Percentiles rank a stretch among this genome's conserved stretches.
These are phyloP conservation scores for Pygoscelis adeliae DNA, from an alignment of 2,113 vertebrate genomes.

Conservation along the genomic window DNA sequence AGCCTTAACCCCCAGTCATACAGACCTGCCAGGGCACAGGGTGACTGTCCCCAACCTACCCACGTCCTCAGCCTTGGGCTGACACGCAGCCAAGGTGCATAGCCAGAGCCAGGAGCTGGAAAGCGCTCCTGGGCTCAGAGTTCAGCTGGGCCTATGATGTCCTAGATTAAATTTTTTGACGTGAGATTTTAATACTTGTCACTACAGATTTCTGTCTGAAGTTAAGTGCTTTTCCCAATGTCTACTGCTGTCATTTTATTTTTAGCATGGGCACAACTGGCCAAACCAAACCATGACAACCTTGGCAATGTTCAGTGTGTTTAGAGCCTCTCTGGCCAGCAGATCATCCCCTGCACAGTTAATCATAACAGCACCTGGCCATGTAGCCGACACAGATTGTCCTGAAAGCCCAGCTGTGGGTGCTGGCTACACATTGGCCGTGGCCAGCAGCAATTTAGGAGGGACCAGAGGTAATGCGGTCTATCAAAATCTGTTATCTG, in stretches of 20 bases:
- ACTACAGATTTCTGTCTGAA: constrained; percentile 19
- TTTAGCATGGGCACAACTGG: not conserved
- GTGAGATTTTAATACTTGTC: constrained; percentile 31
- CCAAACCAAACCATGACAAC: not conserved
- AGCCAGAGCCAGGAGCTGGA: not conserved
- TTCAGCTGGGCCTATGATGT: not conserved
- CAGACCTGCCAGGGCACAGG: not conserved
- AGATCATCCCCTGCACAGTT: not conserved
- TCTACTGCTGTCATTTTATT: not conserved
- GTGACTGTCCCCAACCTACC: not conserved
- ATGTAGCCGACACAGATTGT: not conserved
- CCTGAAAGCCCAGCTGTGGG: not conserved
- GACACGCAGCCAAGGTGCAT: not conserved
- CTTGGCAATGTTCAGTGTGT: not conserved
- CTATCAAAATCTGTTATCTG: not conserved
- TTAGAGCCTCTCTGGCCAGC: not conserved
- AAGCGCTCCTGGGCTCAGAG: not conserved
- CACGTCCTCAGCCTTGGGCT: not conserved
- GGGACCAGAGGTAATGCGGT: not conserved
- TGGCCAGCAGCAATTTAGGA: not conserved
- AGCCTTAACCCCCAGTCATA: not conserved
- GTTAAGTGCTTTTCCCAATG: not conserved
- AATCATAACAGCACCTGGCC: not conserved
- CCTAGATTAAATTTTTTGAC: not conserved
- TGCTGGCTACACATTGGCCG: not conserved